Evolutionary conservation across 2,797 vertebrate genomes (phyloP), one percentile per base, ranked within the genome.

Genomic region (Xenopus petersii): DNA sequence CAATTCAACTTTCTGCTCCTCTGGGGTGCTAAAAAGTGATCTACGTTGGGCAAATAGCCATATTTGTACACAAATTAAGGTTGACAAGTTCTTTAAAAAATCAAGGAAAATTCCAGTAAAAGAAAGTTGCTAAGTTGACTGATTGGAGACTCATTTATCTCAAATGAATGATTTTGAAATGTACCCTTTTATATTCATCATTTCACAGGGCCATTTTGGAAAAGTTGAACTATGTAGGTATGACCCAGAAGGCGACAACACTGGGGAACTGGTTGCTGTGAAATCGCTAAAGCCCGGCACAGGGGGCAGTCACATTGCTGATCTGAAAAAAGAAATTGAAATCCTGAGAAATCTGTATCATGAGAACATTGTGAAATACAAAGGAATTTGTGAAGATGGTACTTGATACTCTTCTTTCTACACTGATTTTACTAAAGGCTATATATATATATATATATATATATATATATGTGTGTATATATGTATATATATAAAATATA

Each of bases 381-480:
- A 98, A 77, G 98, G 98, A 65, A 98, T 99, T 81, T 99, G 96
- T 85, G 96, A 98, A 71, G 96, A 98, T 4, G 95, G 98, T 98
- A 87, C 82, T 71, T 17, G n/a, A 56, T 17, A 16, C 15, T 55
- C 13, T 55, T 54, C 2, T 21, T 33, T 36, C 3, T 36, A 63
- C 13, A 12, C 2, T 12, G 9, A 63, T 36, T 21, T 21, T 21
- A 21, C 21, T 21, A 21, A 21, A 21, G 21, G 21, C 21, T 1
- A 21, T 21, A 21, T 21, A 21, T 21, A 21, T 21, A 21, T 21
- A 21, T 21, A 21, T 21, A 21, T 21, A 21, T 21, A 21, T 21
- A 21, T 21, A 21, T 21, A 21, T 21, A 21, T 21, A 21, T n/a
- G n/a, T n/a, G n/a, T n/a, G n/a, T 21, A 21, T 21, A 21, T 21